A percentile compares a stretch with the other conserved stretches of the same genome.
phyloP scores from a whole-genome alignment of 2,113 vertebrate genomes.

The Dissostichus mawsoni region DNA sequence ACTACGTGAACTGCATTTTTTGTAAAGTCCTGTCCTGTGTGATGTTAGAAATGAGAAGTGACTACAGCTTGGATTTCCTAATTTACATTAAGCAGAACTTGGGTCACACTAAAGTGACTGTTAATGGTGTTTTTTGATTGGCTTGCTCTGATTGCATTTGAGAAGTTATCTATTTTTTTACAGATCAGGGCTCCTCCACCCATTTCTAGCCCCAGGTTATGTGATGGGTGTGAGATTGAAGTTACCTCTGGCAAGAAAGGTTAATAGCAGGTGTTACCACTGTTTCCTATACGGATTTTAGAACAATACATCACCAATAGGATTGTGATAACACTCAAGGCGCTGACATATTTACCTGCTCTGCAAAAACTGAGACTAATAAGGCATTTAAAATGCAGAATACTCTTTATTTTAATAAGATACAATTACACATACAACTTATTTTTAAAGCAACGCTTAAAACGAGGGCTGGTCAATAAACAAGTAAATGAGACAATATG shows the following conservation, averaged over 20 bases:
- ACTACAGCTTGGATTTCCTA: neutral
- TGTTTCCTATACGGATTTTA: neutral
- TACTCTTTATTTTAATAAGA: neutral
- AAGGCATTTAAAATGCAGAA: neutral
- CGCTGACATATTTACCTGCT: neutral
- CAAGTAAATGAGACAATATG: too few species aligned
- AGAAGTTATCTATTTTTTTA: neutral
- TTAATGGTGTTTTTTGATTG: neutral
- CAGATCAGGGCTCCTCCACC: neutral
- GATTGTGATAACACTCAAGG: neutral
- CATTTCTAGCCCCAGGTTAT: neutral
- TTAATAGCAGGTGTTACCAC: conserved; percentile 8
- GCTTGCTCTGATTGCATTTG: neutral
- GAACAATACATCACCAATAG: neutral
- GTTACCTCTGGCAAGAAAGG: neutral
- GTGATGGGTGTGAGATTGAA: neutral
- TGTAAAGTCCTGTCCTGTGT: neutral
- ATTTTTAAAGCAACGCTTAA: neutral
- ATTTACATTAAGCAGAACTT: neutral
- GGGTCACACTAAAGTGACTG: neutral
- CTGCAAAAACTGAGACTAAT: neutral
- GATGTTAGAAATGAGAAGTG: conserved; percentile 3
- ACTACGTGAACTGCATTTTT: neutral
- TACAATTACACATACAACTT: neutral
- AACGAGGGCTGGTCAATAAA: too few species aligned